Conservation (phyloP, 2,113 vertebrate species). For the Acanthisitta chloris region DNA sequence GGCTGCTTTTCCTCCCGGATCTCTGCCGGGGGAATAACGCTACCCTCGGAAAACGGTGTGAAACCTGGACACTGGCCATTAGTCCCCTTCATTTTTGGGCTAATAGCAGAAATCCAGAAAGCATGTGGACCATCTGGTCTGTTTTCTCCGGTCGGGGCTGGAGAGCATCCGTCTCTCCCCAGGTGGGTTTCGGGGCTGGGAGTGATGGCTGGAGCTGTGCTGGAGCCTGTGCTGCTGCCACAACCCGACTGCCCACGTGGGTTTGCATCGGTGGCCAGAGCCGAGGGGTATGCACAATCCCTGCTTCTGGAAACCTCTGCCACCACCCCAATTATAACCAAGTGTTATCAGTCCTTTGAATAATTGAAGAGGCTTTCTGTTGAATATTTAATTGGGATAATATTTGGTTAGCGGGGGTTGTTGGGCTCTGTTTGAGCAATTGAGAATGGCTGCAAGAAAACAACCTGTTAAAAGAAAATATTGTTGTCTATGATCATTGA, state of each 20-base stretch:
- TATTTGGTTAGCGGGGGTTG: slow-evolving; percentile 62
- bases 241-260: rapidly evolving
- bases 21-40: not conserved
- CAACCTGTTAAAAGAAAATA: slow-evolving; percentile 26
- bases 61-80: slow-evolving; percentile 28
- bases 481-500: slow-evolving; percentile 47
- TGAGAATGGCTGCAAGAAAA: slow-evolving; percentile 31
- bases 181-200: not conserved
- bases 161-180: not conserved
- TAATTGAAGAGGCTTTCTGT: slow-evolving; percentile 66
- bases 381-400: slow-evolving; percentile 73
- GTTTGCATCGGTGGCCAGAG: not conserved
- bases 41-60: not conserved
- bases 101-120: not conserved
- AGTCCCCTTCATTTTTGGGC: not conserved
- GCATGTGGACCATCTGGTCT: not conserved
- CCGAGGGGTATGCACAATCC: not conserved
- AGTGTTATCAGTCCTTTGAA: slow-evolving; percentile 57
- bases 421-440: slow-evolving; percentile 36
- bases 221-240: not conserved
- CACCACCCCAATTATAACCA: slow-evolving; percentile 40
- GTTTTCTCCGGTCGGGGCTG: not conserved
- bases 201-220: not conserved
- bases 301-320: slow-evolving; percentile 43
- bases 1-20: not conserved